phyloP scores from a whole-genome alignment of 2,888 invertebrate genomes.

The Lacanobia wlatinum region DNA sequence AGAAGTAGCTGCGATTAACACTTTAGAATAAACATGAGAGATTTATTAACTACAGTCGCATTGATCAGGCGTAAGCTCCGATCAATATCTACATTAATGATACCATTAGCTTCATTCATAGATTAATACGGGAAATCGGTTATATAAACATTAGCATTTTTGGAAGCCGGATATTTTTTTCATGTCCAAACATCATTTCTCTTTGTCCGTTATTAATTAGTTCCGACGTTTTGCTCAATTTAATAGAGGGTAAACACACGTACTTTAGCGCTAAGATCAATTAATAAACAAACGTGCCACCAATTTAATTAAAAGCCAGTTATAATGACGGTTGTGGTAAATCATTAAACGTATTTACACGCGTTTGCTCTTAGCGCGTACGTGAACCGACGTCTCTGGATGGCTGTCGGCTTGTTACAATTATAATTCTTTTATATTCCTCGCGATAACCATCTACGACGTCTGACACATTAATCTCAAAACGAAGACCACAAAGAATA shows the following conservation, averaged over 20 bases:
- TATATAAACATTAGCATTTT: conserved; percentile 46
- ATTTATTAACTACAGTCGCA: conserved; percentile 53
- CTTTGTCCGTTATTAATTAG: conserved; percentile 54
- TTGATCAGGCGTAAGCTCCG: conserved; percentile 31
- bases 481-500: conserved; percentile 73
- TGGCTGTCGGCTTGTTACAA: conserved; percentile 48
- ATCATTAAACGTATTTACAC: conserved; percentile 58
- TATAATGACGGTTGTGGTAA: conserved; percentile 48
- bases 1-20: conserved; percentile 55
- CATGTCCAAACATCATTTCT: conserved; percentile 38
- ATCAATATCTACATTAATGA: conserved; percentile 41
- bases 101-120: conserved; percentile 33
- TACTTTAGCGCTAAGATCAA: conserved; percentile 48
- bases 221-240: conserved; percentile 46
- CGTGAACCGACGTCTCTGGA: conserved; percentile 47
- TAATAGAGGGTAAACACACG: conserved; percentile 52
- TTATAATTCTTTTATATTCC: conserved; percentile 63
- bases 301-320: conserved; percentile 53
- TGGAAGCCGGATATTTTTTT: conserved; percentile 39
- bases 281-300: conserved; percentile 52
- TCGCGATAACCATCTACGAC: conserved; percentile 57
- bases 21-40: conserved; percentile 47
- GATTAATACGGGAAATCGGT: conserved; percentile 48
- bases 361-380: conserved; percentile 64
- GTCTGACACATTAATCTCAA: conserved; percentile 80